Percentiles rank a stretch among this genome's conserved stretches.
Evolutionary conservation across 2,113 vertebrate genomes (phyloP).

Genomic region (Notothenia coriiceps): DNA sequence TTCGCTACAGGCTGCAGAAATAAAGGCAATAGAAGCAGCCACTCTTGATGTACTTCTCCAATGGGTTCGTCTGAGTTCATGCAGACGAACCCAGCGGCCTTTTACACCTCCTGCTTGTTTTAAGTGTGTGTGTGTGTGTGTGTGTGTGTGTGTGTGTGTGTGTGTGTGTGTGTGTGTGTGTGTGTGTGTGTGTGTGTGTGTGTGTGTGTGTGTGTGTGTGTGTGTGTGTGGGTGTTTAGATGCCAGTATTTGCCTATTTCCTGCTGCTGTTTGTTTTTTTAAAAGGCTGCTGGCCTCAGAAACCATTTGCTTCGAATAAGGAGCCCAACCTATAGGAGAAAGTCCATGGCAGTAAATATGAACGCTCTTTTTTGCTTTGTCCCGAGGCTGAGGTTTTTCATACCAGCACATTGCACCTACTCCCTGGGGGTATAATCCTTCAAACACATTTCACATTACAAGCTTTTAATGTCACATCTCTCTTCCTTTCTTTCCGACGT

Average conservation of each 20-base stretch:
- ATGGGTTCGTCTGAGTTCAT: not conserved
- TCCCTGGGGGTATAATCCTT: slow-evolving; percentile 17
- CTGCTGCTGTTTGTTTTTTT: slow-evolving; percentile 6
- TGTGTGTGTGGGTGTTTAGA: slow-evolving; percentile 22
- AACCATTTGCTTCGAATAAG: not conserved
- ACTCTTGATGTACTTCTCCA: not conserved
- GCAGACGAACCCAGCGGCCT: slow-evolving; percentile 31
- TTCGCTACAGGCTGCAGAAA: not conserved
- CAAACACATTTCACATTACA: slow-evolving; percentile 13
- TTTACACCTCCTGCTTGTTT: slow-evolving; percentile 24
- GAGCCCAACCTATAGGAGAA: not conserved
- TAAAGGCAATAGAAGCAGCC: not conserved
- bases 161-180: too few relatives aligned
- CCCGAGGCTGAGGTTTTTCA: not conserved
- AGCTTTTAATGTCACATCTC: slow-evolving; percentile 2
- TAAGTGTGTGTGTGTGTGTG: too few relatives aligned
- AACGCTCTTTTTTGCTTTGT: not conserved
- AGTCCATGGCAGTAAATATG: not conserved
- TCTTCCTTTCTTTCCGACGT: not conserved
- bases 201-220: too few relatives aligned
- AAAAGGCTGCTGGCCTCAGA: not conserved
- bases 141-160: too few relatives aligned
- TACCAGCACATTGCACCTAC: not conserved
- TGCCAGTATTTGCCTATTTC: slow-evolving; percentile 38
- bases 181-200: too few relatives aligned